Conservation (phyloP, 1,140 invertebrate genomes). For the Neodiprion fabricii region DNA sequence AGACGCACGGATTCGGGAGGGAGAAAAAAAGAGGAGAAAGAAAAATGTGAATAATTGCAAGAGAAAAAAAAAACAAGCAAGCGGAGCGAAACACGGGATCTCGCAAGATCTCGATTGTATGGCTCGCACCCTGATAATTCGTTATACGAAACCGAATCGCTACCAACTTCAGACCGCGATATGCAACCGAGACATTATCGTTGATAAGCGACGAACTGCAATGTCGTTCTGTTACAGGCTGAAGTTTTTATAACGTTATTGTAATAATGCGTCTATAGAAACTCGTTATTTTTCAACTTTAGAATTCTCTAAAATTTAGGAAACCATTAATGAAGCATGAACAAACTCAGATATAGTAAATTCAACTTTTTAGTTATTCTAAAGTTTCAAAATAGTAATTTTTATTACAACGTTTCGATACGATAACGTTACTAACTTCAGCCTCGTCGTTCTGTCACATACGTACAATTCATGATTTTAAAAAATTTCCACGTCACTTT, state of each 20-base stretch:
- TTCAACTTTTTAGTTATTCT: no score
- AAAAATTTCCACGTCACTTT: not conserved
- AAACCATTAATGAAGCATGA: no score
- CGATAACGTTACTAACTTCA: no score
- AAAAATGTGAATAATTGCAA: no score
- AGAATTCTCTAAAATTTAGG: not conserved
- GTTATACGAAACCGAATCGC: no score
- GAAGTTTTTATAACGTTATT: not conserved
- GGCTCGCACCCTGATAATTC: no score
- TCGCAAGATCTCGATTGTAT: no score
- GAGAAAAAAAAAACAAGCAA: not conserved
- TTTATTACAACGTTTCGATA: no score
- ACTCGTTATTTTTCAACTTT: not conserved
- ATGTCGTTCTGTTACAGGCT: not conserved
- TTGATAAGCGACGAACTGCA: not conserved
- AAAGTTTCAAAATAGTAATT: no score
- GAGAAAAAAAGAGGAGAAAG: not conserved
- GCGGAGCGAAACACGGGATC: not conserved
- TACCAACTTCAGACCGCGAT: no score
- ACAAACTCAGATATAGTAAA: no score
- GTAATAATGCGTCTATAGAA: not conserved
- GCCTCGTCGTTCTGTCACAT: not conserved
- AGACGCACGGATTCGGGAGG: not conserved
- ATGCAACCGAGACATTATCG: not conserved
- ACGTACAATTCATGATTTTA: not conserved